phyloP scores from a whole-genome alignment of 2,113 vertebrate genomes.

The Nicator chloris region DNA sequence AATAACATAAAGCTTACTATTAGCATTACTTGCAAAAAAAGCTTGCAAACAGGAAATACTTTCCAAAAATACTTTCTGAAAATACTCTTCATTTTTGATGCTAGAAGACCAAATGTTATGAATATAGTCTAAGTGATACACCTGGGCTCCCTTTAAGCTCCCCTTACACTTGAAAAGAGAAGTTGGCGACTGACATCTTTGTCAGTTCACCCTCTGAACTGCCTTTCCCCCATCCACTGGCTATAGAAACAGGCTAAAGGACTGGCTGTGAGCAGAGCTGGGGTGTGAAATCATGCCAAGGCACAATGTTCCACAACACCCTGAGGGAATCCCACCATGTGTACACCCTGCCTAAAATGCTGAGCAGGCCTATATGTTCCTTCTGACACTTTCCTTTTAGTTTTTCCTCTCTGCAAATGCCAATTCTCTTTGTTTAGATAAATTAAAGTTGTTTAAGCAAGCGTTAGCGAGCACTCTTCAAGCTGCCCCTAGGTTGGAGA shows the following conservation, averaged over 20 bases:
- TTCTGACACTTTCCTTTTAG: not conserved
- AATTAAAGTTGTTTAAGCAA: not conserved
- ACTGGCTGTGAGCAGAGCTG: not conserved
- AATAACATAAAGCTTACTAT: not conserved
- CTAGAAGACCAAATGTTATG: not conserved
- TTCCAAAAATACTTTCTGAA: not conserved
- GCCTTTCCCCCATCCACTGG: not conserved
- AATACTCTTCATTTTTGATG: not conserved
- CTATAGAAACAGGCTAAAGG: not conserved
- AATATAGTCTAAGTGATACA: not conserved
- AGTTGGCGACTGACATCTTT: not conserved
- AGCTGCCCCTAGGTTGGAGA: not conserved
- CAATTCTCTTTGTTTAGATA: not conserved
- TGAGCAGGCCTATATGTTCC: not conserved
- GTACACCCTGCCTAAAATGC: not conserved
- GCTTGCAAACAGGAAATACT: not conserved
- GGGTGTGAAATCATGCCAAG: not conserved
- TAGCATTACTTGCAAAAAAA: not conserved
- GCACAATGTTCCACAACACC: accelerated
- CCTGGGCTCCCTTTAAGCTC: not conserved
- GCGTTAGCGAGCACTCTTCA: not conserved
- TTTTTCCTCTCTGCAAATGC: not conserved
- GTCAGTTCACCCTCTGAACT: not conserved
- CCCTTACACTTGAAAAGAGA: not conserved
- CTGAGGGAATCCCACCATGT: not conserved